These are phyloP conservation scores for Astyanax mexicanus DNA, from an alignment of 2,797 vertebrate species.

Conservation along the genomic window DNA sequence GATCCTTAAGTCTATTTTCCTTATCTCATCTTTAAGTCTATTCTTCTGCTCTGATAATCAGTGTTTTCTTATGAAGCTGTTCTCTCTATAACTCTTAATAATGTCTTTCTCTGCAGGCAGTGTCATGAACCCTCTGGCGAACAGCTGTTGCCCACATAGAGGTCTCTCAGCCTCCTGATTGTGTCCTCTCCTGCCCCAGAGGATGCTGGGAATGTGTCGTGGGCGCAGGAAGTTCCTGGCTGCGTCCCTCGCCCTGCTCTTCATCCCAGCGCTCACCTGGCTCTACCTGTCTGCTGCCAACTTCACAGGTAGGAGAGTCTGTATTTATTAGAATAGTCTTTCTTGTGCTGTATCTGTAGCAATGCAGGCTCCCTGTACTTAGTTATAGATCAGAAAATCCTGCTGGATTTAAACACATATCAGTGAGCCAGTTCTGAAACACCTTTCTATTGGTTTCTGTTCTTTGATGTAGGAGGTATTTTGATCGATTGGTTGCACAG, in stretches of 20 bases:
- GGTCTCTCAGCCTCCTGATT: conserved; percentile 75
- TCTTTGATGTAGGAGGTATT: too few relatives aligned
- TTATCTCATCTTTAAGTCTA: neutral
- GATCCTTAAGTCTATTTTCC: neutral
- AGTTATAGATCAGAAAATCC: too few relatives aligned
- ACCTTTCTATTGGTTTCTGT: too few relatives aligned
- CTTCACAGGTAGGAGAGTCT: conserved; percentile 87
- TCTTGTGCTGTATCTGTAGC: too few relatives aligned
- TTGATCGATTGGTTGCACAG: too few relatives aligned
- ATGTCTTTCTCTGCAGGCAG: conserved; percentile 63
- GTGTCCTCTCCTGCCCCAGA: conserved; percentile 75
- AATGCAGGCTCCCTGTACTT: too few relatives aligned
- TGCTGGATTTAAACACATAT: too few relatives aligned
- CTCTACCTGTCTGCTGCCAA: conserved; percentile 93
- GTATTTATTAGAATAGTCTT: neutral
- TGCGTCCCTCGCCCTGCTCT: conserved; percentile 91
- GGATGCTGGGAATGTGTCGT: conserved; percentile 99
- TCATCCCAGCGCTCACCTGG: conserved; percentile 95
- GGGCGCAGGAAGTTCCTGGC: conserved; percentile 98
- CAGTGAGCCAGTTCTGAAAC: too few relatives aligned
- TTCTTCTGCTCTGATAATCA: neutral
- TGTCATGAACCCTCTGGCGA: conserved; percentile 88
- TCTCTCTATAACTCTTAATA: neutral
- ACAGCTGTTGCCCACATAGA: conserved; percentile 85
- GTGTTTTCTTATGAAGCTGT: neutral